Percentiles rank a stretch among this genome's conserved stretches.
Conservation (phyloP, 1,140 invertebrate genomes). For the Aphelinus certus region DNA sequence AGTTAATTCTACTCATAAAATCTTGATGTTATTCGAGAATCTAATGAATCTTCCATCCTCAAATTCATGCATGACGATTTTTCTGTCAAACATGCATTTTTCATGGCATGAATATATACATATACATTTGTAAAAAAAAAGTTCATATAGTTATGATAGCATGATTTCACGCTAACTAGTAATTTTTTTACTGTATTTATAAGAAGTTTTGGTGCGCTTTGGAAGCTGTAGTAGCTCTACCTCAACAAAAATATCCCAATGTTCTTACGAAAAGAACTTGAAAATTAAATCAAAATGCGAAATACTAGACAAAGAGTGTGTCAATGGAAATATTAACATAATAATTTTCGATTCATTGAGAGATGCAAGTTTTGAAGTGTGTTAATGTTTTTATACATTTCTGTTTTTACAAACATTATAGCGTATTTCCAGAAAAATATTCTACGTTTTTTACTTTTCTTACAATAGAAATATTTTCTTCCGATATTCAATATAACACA, state of each 20-base stretch:
- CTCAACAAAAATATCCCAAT: slow-evolving; percentile 1
- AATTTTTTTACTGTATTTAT: not conserved
- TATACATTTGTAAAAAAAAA: slow-evolving; percentile 21
- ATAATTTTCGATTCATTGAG: no score
- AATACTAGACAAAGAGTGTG: no score
- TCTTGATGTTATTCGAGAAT: slow-evolving; percentile 3
- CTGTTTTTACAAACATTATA: no score
- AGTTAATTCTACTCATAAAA: not conserved
- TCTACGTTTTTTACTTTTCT: no score
- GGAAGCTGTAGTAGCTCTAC: slow-evolving; percentile 25
- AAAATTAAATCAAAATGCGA: no score
- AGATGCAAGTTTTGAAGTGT: no score
- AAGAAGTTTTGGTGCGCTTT: not conserved
- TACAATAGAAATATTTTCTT: no score
- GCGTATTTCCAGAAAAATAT: no score
- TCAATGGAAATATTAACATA: no score
- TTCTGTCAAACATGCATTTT: slow-evolving; percentile 6
- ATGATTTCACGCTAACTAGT: not conserved
- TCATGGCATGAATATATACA: slow-evolving; percentile 8
- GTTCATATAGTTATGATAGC: not conserved
- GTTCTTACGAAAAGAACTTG: no score
- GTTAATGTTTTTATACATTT: no score
- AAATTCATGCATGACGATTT: not conserved
- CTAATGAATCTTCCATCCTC: slow-evolving; percentile 19
- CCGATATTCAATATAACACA: no score